A percentile compares a stretch with the other conserved stretches of the same genome.
Conservation (phyloP, 2,888 invertebrate species). For the Bembecia ichneumoniformis region DNA sequence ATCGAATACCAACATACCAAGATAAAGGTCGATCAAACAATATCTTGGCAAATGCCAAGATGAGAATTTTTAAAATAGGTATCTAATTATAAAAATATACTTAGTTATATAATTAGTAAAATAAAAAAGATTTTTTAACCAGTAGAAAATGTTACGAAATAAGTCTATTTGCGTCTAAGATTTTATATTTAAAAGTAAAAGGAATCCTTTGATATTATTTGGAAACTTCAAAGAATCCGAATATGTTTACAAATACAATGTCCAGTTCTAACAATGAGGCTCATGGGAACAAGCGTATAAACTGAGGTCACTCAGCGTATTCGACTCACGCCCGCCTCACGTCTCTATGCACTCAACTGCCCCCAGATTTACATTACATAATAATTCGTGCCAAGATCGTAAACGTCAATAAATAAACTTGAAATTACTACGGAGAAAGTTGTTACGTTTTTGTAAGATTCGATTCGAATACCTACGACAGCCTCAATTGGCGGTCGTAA, state of each 20-base stretch:
- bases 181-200: neutral
- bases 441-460: conserved; percentile 50
- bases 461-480: conserved; percentile 23
- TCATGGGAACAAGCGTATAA: conserved; percentile 2
- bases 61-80: no score
- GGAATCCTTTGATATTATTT: neutral
- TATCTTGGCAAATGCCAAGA: no score
- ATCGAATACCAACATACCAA: no score
- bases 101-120: no score
- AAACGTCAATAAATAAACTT: conserved; percentile 21
- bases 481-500: conserved; percentile 13
- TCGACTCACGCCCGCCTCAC: conserved; percentile 9
- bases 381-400: conserved; percentile 5
- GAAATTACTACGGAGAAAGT: conserved; percentile 55
- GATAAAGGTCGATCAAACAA: no score
- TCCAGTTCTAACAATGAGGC: conserved; percentile 5
- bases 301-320: conserved; percentile 12
- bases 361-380: conserved; percentile 2
- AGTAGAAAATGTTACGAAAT: no score
- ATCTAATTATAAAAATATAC: no score
- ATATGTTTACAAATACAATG: neutral
- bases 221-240: no score
- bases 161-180: no score
- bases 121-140: no score
- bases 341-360: conserved; percentile 1